Evolutionary conservation across 2,888 invertebrate species (phyloP).

Genomic region (Eristalinus aeneus): DNA sequence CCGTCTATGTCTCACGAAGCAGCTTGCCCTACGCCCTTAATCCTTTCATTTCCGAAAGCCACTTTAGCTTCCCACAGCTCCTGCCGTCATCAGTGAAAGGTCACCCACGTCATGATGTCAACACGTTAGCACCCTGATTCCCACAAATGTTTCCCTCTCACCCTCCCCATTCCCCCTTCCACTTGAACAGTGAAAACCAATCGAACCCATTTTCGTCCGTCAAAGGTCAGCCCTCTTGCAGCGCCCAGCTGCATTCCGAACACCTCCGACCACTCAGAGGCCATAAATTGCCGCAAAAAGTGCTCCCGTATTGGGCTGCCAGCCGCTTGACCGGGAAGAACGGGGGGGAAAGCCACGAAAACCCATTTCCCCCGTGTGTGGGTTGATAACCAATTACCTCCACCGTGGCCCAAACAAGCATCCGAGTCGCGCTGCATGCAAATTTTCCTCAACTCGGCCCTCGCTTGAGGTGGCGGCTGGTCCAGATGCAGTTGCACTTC

Average conservation of each 20-base stretch:
- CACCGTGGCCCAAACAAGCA: not conserved
- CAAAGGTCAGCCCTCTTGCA: not conserved
- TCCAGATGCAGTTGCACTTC: not conserved
- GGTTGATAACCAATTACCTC: not conserved
- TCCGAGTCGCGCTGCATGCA: not conserved
- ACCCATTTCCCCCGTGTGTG: constrained; percentile 26
- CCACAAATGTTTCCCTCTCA: too few species aligned
- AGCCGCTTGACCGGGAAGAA: not conserved
- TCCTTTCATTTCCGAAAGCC: not conserved
- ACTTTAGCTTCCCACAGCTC: not conserved
- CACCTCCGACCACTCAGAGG: not conserved
- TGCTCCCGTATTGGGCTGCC: constrained; percentile 46
- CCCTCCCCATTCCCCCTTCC: too few species aligned
- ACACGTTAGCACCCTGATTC: not conserved
- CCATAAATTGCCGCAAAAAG: constrained; percentile 24
- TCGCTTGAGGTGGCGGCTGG: not conserved
- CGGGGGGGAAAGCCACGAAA: constrained; percentile 42
- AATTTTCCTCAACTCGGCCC: not conserved
- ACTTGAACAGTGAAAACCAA: not conserved
- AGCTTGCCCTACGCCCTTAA: too few species aligned
- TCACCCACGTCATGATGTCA: not conserved
- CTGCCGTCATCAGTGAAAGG: not conserved
- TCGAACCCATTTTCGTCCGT: not conserved
- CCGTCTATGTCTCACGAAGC: too few species aligned
- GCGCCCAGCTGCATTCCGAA: not conserved